phyloP scores from a whole-genome alignment of 1,140 invertebrate species.

The Drosophila cardini region DNA sequence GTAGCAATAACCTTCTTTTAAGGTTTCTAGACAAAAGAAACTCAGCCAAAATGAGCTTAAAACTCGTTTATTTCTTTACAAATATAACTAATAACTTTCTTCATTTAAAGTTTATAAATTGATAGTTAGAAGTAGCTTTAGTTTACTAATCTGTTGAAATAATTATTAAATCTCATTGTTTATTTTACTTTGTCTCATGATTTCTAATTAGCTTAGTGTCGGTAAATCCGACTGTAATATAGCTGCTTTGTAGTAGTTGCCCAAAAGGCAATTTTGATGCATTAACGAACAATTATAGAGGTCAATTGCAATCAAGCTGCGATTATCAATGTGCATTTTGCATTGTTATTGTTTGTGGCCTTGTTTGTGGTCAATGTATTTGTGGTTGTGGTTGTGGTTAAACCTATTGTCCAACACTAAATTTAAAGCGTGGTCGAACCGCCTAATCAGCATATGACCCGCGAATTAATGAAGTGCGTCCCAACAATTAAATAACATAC shows the following conservation, averaged over 20 bases:
- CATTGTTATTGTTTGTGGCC: conserved; percentile 21
- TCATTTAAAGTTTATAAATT: too few species aligned
- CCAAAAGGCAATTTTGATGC: background rate
- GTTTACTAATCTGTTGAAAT: too few species aligned
- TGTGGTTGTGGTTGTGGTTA: conserved; percentile 44
- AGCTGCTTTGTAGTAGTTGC: background rate
- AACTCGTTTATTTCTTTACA: too few species aligned
- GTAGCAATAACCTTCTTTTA: too few species aligned
- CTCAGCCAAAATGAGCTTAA: too few species aligned
- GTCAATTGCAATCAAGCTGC: conserved; percentile 30
- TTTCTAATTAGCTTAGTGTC: background rate
- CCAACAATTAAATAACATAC: conserved; percentile 52
- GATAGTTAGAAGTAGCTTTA: too few species aligned
- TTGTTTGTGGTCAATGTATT: conserved; percentile 7
- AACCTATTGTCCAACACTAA: conserved; percentile 40
- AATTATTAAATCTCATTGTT: too few species aligned
- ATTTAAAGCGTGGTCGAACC: conserved; percentile 55
- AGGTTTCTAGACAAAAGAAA: too few species aligned
- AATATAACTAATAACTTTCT: too few species aligned
- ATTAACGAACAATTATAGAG: background rate
- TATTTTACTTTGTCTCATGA: background rate
- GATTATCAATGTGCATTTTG: conserved; percentile 23
- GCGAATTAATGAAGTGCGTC: conserved; percentile 55
- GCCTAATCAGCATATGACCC: conserved; percentile 50
- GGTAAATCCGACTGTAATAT: background rate